Base-by-base conservation (phyloP, 1,140 invertebrate species). In the Papilio polytes region DNA sequence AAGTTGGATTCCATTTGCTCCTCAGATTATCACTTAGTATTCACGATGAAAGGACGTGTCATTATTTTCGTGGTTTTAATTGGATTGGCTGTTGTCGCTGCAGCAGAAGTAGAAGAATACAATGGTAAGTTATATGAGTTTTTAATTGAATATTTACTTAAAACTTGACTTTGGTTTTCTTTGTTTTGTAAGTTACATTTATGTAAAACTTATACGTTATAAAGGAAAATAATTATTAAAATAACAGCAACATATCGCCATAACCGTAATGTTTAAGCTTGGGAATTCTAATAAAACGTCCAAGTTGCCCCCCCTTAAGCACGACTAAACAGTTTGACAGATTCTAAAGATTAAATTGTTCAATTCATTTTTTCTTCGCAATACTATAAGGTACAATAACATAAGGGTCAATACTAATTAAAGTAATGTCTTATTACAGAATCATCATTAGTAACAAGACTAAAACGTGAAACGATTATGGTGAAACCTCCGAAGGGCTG, bases 41-140 rank as follows among this genome's bases (percentile, higher is more conserved):
- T 74, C 80, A 86, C 80, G 81, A 89, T 92, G 90, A 90, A 87
- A 86, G 80, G 84, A 77, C 87, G 81, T 82, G 36, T 90, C 18
- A 78, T 89, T 84, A 51, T 91, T 51, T 85, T 82, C 70, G 10
- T 84, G 44, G 74, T 88, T 73, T 80, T 89, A 72, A 80, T 85
- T 46, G 80, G 73, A 74, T 53, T 88, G 51, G 79, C 82, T 48
- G 59, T 86, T 46, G 84, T 82, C 36, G 80, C 84, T 36, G 56
- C 81, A n/a, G 70, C 76, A n/a, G 74, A 83, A 56, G 80, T 80
- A 74, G 80, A 83, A 26, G 78, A 83, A 41, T 26, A 46, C 46
- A 41, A 44, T 80, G 4, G 76, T 78, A 59, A 78, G 76, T 63
- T 26, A 4, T 8, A 7, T 48, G 2, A 18, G 22, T 76, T 1